phyloP scores from a whole-genome alignment of 2,113 vertebrate species.

The Hippocampus abdominalis region DNA sequence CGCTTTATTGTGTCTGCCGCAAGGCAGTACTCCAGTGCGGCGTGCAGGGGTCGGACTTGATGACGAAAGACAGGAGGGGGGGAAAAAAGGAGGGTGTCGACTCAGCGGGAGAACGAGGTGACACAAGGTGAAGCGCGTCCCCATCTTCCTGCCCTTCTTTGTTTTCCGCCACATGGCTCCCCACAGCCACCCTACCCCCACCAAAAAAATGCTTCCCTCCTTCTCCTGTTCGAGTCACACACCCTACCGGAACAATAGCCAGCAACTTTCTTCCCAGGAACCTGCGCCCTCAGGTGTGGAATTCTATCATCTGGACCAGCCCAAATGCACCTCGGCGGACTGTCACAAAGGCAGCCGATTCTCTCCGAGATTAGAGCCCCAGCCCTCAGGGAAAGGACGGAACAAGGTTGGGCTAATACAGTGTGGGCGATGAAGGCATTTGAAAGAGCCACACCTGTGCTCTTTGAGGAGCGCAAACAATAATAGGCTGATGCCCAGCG shows the following conservation, averaged over 20 bases:
- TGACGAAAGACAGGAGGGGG: not conserved
- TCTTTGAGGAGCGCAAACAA: conserved; percentile 21
- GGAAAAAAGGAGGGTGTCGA: conserved; percentile 2
- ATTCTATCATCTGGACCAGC: conserved; percentile 62
- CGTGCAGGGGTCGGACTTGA: conserved; percentile 18
- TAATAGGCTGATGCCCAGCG: conserved; percentile 17
- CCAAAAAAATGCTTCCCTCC: conserved; percentile 22
- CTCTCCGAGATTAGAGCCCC: conserved; percentile 55
- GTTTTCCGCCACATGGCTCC: conserved; percentile 1
- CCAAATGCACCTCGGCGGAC: conserved; percentile 54
- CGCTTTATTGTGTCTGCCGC: conserved; percentile 42
- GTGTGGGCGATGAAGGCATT: conserved; percentile 8
- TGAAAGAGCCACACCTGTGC: conserved; percentile 3
- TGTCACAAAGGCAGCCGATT: conserved; percentile 58
- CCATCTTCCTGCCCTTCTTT: conserved; percentile 31
- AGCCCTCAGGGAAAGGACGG: conserved; percentile 29
- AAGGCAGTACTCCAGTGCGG: conserved; percentile 37
- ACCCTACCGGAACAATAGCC: conserved; percentile 67
- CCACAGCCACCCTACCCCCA: conserved; percentile 32
- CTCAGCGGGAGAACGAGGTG: conserved; percentile 32
- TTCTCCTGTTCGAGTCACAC: conserved; percentile 59
- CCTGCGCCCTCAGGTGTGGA: conserved; percentile 71
- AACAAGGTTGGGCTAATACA: not conserved
- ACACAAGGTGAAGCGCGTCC: conserved; percentile 27
- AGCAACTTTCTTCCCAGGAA: conserved; percentile 58